Evolutionary conservation across 2,888 invertebrate species (phyloP).

Genomic region (Leucophora obtusa): DNA sequence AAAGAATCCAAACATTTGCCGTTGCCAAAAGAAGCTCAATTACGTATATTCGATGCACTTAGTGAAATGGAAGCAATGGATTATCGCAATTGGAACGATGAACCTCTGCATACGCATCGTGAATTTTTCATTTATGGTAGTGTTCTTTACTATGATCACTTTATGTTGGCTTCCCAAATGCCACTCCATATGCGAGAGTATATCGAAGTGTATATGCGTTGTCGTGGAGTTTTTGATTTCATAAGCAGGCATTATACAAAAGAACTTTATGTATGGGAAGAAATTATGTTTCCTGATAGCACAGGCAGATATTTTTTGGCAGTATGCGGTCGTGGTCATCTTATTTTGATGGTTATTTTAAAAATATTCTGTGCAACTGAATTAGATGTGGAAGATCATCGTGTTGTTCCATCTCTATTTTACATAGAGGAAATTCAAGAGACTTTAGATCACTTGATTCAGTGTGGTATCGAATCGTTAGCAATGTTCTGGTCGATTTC

Average conservation of each 20-base stretch:
- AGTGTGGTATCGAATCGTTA: constrained; percentile 86
- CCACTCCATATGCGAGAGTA: constrained; percentile 86
- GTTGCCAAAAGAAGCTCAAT: constrained; percentile 87
- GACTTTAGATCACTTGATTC: constrained; percentile 87
- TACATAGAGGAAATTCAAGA: constrained; percentile 95
- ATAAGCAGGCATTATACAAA: constrained; percentile 84
- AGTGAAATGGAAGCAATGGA: constrained; percentile 95
- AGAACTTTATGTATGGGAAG: constrained; percentile 87
- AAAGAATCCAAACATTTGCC: constrained; percentile 83
- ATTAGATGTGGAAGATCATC: constrained; percentile 66
- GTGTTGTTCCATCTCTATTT: constrained; percentile 79
- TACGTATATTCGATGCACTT: constrained; percentile 91
- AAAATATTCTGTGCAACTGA: constrained; percentile 73
- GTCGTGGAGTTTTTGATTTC: constrained; percentile 86
- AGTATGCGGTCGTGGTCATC: constrained; percentile 85
- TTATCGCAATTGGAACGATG: constrained; percentile 92
- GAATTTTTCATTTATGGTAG: constrained; percentile 81
- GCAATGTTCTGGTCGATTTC: constrained; percentile 83
- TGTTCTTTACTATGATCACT: constrained; percentile 78
- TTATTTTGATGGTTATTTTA: constrained; percentile 85
- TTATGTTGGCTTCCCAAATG: constrained; percentile 87
- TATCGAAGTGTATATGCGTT: constrained; percentile 86
- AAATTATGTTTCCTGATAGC: constrained; percentile 79
- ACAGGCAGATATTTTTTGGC: constrained; percentile 84
- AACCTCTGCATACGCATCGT: constrained; percentile 76